These are phyloP conservation scores for Xyrichtys novacula DNA, from an alignment of 2,797 vertebrate species.

Conservation along the genomic window DNA sequence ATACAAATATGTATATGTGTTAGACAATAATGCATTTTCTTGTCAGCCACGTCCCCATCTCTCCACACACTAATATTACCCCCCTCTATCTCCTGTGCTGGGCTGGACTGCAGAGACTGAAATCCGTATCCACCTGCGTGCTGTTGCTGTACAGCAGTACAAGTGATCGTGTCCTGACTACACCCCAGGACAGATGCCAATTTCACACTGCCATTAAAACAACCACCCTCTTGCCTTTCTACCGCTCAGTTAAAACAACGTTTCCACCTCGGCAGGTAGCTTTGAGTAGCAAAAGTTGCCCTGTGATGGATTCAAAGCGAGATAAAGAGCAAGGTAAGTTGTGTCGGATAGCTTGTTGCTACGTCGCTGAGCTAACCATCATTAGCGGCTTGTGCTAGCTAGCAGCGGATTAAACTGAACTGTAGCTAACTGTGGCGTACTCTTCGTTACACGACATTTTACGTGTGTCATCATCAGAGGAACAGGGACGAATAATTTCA, in stretches of 20 bases:
- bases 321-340: constrained; percentile 86
- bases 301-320: constrained; percentile 83
- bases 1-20: too few relatives aligned
- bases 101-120: constrained; percentile 36
- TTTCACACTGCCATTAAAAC: constrained; percentile 34
- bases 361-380: constrained; percentile 58
- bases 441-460: constrained; percentile 15
- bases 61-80: too few relatives aligned
- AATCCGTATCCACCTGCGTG: constrained; percentile 68
- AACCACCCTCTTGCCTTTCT: constrained; percentile 19
- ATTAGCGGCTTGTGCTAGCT: constrained; percentile 52
- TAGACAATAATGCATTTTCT: not conserved
- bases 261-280: constrained; percentile 2
- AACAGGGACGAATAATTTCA: not conserved
- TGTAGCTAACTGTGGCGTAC: constrained; percentile 8
- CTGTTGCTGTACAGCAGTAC: constrained; percentile 41
- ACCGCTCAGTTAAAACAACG: not conserved
- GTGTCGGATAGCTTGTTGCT: constrained; percentile 73
- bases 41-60: not conserved
- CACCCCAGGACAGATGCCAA: constrained; percentile 64
- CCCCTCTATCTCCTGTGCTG: not conserved
- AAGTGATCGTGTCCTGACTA: constrained; percentile 46
- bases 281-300: constrained; percentile 37
- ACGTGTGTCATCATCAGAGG: constrained; percentile 18
- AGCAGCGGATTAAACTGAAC: constrained; percentile 18